Base-by-base conservation (phyloP, 2,797 vertebrate species). In the Limnodromus scolopaceus region DNA sequence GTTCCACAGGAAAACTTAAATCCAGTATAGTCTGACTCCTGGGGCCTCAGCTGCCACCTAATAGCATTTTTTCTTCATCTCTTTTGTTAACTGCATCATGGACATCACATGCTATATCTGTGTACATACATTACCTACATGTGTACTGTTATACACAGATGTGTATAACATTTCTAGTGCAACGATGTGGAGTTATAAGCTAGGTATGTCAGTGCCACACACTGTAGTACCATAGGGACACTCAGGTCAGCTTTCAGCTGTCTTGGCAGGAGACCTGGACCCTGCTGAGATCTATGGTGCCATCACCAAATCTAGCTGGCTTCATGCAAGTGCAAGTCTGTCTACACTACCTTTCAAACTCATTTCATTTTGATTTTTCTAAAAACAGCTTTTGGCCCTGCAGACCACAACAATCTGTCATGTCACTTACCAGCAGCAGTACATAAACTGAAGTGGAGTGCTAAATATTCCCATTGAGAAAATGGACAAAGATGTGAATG, bases 381-480 rank as follows among this genome's bases (percentile, higher is more conserved):
- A 48, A 80, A 86, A 63, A n/a, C 30, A 84, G 79, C 43, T 84
- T 95, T 93, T 94, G 79, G 87, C 49, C 84, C 76, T 39, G 36
- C n/a, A 92, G 69, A 95, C 72, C 89, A 90, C 76, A 89, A 48
- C 38, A 84, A 78, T 91, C 61, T 72, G 72, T 91, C 65, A 69
- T 70, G 82, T 84, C 94, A 75, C 72, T 94, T 95, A 81, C 61
- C 77, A 95, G 69, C 85, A 94, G 80, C 70, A 92, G 65, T 32
- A 85, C 65, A 76, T 80, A 91, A 93, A 89, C 48, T 76, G 45
- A 92, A 85, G 8, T 63, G 76, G 82, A 92, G 82, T 86, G 84
- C 58, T 95, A 95, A 95, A 93, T 89, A 78, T 88, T 91, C 63
- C 80, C 85, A 93, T 55, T 93, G 79, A 95, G 85, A 94, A 93